phyloP scores from a whole-genome alignment of 2,888 invertebrate genomes.

The Drosophila fungiperda region DNA sequence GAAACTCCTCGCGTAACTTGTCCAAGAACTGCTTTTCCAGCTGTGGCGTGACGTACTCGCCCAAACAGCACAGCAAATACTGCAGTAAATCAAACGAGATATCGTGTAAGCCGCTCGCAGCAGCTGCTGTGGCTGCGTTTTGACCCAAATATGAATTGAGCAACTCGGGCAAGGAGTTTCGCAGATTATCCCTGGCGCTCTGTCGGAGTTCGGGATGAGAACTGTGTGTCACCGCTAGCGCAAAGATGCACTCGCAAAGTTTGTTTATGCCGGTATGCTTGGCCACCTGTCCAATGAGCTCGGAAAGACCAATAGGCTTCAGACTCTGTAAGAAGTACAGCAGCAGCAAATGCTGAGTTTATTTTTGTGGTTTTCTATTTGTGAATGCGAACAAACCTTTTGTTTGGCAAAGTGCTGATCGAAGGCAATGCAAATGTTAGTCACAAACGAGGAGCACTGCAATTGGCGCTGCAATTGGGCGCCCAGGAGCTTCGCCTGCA shows the following conservation, averaged over 20 bases:
- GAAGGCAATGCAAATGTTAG: constrained; percentile 94
- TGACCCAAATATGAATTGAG: constrained; percentile 93
- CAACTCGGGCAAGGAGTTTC: constrained; percentile 92
- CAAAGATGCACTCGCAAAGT: constrained; percentile 96
- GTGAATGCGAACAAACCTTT: constrained; percentile 86
- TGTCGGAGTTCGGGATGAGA: constrained; percentile 90
- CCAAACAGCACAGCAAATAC: constrained; percentile 88
- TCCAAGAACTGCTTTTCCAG: constrained; percentile 88
- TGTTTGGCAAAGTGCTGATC: constrained; percentile 92
- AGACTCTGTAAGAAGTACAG: constrained; percentile 87
- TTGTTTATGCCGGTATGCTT: constrained; percentile 94
- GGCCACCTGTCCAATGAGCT: constrained; percentile 93
- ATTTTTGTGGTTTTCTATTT: not conserved
- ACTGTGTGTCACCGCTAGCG: constrained; percentile 93
- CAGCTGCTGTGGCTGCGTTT: constrained; percentile 87
- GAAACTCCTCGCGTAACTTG: constrained; percentile 94
- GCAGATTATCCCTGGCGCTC: constrained; percentile 91
- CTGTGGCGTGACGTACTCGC: constrained; percentile 85
- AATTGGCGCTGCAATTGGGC: constrained; percentile 92
- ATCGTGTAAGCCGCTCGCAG: constrained; percentile 90
- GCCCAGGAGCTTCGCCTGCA: constrained; percentile 91
- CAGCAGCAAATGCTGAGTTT: not conserved
- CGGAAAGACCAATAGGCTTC: constrained; percentile 91
- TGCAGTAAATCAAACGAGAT: constrained; percentile 95
- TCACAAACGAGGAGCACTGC: constrained; percentile 94